Conservation (phyloP, 1,140 invertebrate species). For the Hylaeus volcanicus region DNA sequence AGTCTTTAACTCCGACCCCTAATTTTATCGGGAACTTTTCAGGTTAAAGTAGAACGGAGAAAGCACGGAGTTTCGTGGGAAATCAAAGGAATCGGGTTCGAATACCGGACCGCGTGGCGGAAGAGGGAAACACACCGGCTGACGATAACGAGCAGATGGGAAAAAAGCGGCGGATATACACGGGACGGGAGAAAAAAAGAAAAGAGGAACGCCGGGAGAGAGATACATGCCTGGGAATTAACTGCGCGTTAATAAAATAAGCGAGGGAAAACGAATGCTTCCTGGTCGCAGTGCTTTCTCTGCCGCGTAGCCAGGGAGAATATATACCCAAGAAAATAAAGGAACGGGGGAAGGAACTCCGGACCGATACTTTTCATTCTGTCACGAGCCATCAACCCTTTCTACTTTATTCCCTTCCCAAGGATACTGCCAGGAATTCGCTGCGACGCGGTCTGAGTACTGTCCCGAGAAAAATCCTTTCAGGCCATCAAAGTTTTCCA, state of each 20-base stretch:
- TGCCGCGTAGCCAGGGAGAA: conserved; percentile 68
- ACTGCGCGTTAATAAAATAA: conserved; percentile 33
- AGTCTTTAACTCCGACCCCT: not conserved
- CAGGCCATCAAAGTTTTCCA: conserved; percentile 52
- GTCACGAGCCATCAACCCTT: conserved; percentile 36
- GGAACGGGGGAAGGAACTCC: conserved; percentile 16
- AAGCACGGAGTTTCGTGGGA: not conserved
- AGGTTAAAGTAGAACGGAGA: not conserved
- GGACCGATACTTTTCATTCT: conserved; percentile 52
- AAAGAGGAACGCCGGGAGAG: not conserved
- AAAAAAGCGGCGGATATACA: not conserved
- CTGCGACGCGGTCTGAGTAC: conserved; percentile 34
- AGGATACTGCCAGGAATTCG: conserved; percentile 55
- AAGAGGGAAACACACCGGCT: not conserved
- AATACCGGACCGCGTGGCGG: not conserved
- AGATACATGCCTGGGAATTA: conserved; percentile 23
- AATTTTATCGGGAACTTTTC: not conserved
- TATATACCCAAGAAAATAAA: conserved; percentile 63
- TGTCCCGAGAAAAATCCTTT: conserved; percentile 58
- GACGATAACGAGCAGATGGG: conserved; percentile 13
- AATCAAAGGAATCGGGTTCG: not conserved
- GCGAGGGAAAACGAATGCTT: conserved; percentile 46
- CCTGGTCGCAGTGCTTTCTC: conserved; percentile 8
- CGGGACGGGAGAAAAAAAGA: not conserved
- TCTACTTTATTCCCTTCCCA: conserved; percentile 30